phyloP scores from a whole-genome alignment of 2,888 invertebrate species.

The Drosophila kanekoi region DNA sequence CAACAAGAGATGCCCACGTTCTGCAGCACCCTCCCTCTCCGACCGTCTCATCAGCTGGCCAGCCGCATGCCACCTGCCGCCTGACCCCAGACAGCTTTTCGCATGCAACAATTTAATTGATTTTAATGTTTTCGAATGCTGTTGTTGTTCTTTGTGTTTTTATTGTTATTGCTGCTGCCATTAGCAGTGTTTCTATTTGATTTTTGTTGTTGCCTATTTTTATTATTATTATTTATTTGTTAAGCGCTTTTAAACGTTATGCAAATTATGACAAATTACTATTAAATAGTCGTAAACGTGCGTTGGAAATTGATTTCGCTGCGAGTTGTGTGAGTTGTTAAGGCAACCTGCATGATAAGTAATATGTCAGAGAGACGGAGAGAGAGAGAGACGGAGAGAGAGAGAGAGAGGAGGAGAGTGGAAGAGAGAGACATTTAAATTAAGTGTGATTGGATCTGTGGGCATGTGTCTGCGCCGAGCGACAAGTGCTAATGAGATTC shows the following conservation, averaged over 20 bases:
- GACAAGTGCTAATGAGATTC: conserved; percentile 7
- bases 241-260: conserved; percentile 81
- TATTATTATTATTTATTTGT: conserved; percentile 58
- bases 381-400: background rate
- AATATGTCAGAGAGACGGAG: background rate
- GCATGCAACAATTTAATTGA: conserved; percentile 73
- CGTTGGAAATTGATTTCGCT: conserved; percentile 68
- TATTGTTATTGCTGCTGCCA: conserved; percentile 18
- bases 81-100: conserved; percentile 32
- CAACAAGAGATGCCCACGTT: conserved; percentile 9
- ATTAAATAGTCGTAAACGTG: conserved; percentile 82
- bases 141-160: conserved; percentile 17
- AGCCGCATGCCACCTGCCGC: background rate
- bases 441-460: background rate
- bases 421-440: background rate
- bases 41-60: background rate
- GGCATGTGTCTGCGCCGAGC: background rate
- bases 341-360: conserved; percentile 8
- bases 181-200: conserved; percentile 25
- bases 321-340: conserved; percentile 17
- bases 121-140: conserved; percentile 51
- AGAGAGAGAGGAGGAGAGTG: background rate
- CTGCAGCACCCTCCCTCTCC: background rate
- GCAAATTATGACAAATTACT: conserved; percentile 83
- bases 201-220: conserved; percentile 26